phyloP scores from a whole-genome alignment of 92 coral and sea anemone species.

The Epizoanthus scotinus region DNA sequence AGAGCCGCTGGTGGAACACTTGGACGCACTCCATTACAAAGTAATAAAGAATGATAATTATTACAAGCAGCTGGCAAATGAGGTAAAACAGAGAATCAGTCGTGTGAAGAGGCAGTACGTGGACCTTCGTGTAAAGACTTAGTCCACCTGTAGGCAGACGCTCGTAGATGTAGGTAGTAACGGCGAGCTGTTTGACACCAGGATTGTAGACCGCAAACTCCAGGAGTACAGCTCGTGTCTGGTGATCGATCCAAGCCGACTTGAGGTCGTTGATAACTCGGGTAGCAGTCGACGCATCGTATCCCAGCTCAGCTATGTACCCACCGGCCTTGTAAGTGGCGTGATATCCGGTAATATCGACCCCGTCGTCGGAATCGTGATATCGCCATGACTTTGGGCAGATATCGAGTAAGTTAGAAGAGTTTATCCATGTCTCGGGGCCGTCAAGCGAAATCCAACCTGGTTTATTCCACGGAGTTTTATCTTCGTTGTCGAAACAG shows the following conservation, averaged over 20 bases:
- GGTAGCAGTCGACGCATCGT: neutral
- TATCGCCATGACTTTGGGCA: conserved; percentile 7
- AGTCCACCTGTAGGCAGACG: neutral
- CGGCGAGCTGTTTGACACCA: neutral
- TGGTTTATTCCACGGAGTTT: neutral
- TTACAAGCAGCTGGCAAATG: conserved; percentile 1
- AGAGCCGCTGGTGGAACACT: neutral
- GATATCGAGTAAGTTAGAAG: neutral
- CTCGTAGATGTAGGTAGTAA: neutral
- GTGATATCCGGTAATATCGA: neutral
- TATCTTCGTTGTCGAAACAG: neutral
- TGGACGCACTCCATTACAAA: neutral
- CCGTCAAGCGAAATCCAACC: neutral
- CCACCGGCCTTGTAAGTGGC: neutral
- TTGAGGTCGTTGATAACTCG: neutral
- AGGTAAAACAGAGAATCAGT: neutral
- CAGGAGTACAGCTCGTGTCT: neutral
- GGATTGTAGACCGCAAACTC: conserved; percentile 7
- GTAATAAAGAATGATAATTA: neutral
- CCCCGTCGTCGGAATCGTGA: neutral
- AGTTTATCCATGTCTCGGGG: neutral
- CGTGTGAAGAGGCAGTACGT: neutral
- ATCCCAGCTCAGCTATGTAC: conserved; percentile 2
- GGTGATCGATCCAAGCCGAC: neutral
- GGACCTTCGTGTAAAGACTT: neutral